Base-by-base conservation (phyloP, 2,113 vertebrate species). In the Zosterops hypoxanthus region DNA sequence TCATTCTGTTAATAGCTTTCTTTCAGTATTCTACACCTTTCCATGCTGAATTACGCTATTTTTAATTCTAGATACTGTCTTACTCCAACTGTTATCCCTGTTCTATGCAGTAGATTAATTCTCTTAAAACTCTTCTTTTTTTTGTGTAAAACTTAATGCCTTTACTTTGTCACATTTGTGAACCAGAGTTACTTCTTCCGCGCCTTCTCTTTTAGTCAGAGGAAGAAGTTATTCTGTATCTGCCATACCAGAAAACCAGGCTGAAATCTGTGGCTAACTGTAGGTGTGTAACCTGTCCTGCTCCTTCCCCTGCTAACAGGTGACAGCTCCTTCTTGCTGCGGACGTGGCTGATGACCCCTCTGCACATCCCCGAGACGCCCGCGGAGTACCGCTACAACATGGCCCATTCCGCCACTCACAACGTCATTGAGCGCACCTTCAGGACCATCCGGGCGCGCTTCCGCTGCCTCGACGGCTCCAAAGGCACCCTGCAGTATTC, bases 401-500 rank as follows among this genome's bases (percentile, higher is more conserved):
- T 99, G 96, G 98, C 99, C 0, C 99, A 99, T 73, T 96, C 98
- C 1, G 98, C 98, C 31, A 99, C 99, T 1, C 99, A 98, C 77
- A 98, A 98, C 71, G 97, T 99, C 34, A 98, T 99, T 0, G 99
- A 99, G 93, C 97, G 98, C 92, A 99, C 99, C 0, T 98, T 99
- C 96, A 98, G 98, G 75, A 98, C 99, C 60, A 98, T 99, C 14
- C 98, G 98, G 39, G 98, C 98, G 1, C 98, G 99, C 21, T 99
- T 99, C 95, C 98, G 99, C 70, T 99, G 99, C 96, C 97, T 99
- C 88, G 99, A 99, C 11, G 98, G 99, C 21, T 98, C 98, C 72
- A 99, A 98, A 93, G 99, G 99, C 79, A 99, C 99, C 11, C 93
- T 99, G 41, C 98, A 99, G 96, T 99, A 99, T 82, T 99, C 99